A percentile compares a stretch with the other conserved stretches of the same genome.
phyloP scores from a whole-genome alignment of 2,113 vertebrate species.

The Tychaedon coryphoeus region DNA sequence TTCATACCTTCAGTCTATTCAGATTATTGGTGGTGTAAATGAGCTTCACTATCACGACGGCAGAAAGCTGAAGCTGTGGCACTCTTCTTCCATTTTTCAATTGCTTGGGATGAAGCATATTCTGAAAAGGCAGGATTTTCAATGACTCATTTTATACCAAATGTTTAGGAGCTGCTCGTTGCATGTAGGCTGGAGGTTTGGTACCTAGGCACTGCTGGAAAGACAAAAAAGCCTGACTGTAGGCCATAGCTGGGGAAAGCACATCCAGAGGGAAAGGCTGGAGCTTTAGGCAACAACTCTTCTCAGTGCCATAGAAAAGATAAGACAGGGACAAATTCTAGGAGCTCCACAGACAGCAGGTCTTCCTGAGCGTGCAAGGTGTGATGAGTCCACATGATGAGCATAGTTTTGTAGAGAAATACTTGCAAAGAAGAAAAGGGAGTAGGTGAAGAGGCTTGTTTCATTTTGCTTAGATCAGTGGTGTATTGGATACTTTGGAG shows the following conservation, averaged over 20 bases:
- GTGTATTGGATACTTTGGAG: background rate
- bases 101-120: background rate
- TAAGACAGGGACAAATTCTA: background rate
- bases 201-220: background rate
- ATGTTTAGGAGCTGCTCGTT: background rate
- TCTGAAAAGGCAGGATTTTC: background rate
- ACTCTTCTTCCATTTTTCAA: background rate
- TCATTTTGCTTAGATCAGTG: background rate
- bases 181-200: accelerated
- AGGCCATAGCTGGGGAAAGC: background rate
- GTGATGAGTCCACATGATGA: background rate
- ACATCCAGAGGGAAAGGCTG: background rate
- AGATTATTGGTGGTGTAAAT: background rate
- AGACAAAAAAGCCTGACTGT: background rate
- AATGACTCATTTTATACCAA: background rate
- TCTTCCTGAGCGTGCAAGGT: background rate
- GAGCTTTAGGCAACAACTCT: background rate
- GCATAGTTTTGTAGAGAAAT: background rate
- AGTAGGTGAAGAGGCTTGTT: background rate
- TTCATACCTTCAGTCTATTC: background rate
- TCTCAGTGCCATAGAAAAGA: background rate
- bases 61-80: background rate
- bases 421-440: background rate
- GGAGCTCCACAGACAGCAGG: background rate
- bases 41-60: background rate